phyloP scores from a whole-genome alignment of 2,888 invertebrate species.

The Copidosoma aretas region DNA sequence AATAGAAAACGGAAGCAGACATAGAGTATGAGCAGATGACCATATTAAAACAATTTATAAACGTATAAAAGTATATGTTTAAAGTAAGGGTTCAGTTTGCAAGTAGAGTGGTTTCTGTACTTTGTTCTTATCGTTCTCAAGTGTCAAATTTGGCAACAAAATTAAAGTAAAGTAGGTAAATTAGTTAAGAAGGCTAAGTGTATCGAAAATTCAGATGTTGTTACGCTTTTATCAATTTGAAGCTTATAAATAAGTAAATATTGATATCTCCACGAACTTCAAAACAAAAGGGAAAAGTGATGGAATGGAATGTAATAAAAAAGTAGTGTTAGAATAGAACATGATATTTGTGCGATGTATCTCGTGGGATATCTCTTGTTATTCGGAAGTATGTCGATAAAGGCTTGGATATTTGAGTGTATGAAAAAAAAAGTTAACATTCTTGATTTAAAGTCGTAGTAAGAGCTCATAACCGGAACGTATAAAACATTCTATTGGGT shows the following conservation, averaged over 20 bases:
- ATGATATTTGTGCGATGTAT: neutral
- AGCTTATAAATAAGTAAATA: slow-evolving; percentile 1
- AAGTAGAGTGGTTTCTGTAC: neutral
- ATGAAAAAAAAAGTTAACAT: slow-evolving; percentile 6
- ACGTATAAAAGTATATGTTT: no score
- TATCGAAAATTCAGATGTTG: no score
- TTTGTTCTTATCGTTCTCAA: neutral
- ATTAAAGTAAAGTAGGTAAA: neutral
- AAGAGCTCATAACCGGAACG: no score
- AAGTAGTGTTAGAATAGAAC: slow-evolving; percentile 32
- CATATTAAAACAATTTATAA: no score
- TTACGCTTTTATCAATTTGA: no score
- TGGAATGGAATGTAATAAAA: neutral
- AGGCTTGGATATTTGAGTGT: neutral
- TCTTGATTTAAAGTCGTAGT: slow-evolving; percentile 9
- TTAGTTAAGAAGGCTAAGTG: no score
- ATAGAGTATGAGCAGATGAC: no score
- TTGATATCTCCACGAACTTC: neutral
- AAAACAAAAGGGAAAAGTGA: neutral
- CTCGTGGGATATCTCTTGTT: slow-evolving; percentile 1
- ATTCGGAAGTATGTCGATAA: neutral
- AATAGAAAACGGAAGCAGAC: neutral
- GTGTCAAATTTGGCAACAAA: no score
- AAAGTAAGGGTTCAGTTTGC: no score
- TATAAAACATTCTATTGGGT: no score